A percentile compares a stretch with the other conserved stretches of the same genome.
Conservation (phyloP, 1,140 invertebrate species). For the Brachionus paranguensis region DNA sequence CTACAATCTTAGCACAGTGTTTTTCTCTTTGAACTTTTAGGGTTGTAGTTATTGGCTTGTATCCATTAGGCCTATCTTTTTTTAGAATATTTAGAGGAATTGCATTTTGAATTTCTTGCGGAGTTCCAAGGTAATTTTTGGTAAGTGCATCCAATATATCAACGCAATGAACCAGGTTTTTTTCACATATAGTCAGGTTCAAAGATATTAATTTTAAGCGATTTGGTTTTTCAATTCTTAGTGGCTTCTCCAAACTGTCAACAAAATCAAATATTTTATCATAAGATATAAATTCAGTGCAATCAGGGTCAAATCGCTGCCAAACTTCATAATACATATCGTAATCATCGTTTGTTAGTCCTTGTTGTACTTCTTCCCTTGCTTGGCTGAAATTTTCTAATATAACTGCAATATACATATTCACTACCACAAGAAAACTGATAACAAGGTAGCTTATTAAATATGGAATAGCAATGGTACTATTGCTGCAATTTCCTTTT, state of each 20-base stretch:
- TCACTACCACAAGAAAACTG: slow-evolving; percentile 94
- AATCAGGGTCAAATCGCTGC: slow-evolving; percentile 95
- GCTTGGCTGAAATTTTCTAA: slow-evolving; percentile 96
- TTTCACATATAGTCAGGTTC: slow-evolving; percentile 96
- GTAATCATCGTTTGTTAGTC: slow-evolving; percentile 91
- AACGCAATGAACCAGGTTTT: slow-evolving; percentile 90
- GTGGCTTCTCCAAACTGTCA: slow-evolving; percentile 81
- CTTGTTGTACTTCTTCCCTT: slow-evolving; percentile 92
- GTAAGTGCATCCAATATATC: slow-evolving; percentile 89
- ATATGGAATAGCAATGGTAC: slow-evolving; percentile 85
- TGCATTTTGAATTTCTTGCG: slow-evolving; percentile 41
- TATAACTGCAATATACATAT: slow-evolving; percentile 99
- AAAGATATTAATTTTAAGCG: slow-evolving; percentile 97
- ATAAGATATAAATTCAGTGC: slow-evolving; percentile 90
- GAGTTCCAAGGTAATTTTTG: slow-evolving; percentile 87
- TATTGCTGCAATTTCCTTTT: slow-evolving; percentile 83
- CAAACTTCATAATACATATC: slow-evolving; percentile 99
- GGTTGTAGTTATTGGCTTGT: slow-evolving; percentile 35
- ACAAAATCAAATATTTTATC: slow-evolving; percentile 86
- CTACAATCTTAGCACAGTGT: background rate
- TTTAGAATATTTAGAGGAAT: slow-evolving; percentile 57
- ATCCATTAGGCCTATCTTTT: background rate
- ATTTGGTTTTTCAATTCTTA: slow-evolving; percentile 94
- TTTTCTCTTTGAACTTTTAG: slow-evolving; percentile 23
- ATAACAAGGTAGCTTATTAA: slow-evolving; percentile 91